Percentiles rank a stretch among this genome's conserved stretches.
phyloP scores from a whole-genome alignment of 2,888 invertebrate species.

The Drosophila sordidula region DNA sequence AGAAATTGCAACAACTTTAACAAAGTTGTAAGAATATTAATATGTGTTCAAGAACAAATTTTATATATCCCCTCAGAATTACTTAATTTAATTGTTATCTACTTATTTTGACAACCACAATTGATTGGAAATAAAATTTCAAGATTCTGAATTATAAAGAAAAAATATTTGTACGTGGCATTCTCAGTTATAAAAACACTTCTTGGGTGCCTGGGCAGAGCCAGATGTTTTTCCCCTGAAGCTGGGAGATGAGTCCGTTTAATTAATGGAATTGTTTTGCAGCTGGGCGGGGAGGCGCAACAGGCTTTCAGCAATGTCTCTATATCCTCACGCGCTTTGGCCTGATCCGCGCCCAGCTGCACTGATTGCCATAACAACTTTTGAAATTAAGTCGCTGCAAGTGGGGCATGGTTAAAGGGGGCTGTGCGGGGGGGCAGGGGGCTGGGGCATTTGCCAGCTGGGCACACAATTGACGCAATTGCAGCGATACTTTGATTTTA shows the following conservation, averaged over 20 bases:
- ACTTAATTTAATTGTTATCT: no score
- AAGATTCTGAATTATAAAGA: no score
- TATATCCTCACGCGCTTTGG: neutral
- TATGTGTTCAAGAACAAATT: no score
- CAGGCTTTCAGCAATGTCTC: constrained; percentile 36
- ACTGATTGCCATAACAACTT: constrained; percentile 78
- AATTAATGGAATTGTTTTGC: constrained; percentile 32
- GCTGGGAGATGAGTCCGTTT: constrained; percentile 11
- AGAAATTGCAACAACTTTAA: no score
- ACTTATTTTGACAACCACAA: no score
- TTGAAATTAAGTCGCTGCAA: constrained; percentile 74
- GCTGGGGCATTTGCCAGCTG: constrained; percentile 19
- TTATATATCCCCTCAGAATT: no score
- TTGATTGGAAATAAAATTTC: no score
- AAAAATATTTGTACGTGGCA: no score
- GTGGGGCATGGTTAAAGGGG: constrained; percentile 22
- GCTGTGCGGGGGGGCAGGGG: neutral
- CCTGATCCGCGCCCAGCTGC: constrained; percentile 50
- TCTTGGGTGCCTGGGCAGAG: no score
- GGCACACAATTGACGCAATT: constrained; percentile 75
- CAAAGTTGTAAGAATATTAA: no score
- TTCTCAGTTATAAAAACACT: no score
- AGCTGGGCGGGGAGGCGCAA: constrained; percentile 12
- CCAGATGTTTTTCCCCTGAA: neutral
- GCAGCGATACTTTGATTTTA: constrained; percentile 79